These are phyloP conservation scores for Drepana arcuata DNA, from an alignment of 1,140 invertebrate species.

Conservation along the genomic window DNA sequence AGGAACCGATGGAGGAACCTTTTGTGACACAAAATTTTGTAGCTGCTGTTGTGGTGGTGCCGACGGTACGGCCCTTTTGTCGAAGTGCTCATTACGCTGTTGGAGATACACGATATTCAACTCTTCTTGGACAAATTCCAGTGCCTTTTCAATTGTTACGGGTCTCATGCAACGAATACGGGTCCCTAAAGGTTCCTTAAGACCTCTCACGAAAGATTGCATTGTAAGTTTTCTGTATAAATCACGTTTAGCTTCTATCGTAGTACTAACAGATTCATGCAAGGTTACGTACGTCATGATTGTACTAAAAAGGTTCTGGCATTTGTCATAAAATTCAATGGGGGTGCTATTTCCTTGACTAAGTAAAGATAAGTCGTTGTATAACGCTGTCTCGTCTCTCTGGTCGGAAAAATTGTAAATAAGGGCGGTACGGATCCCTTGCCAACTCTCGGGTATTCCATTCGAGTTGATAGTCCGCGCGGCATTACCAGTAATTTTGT, in stretches of 20 bases:
- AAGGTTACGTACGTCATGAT: constrained; percentile 17
- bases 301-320: constrained; percentile 12
- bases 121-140: constrained; percentile 11
- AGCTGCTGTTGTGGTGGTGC: too few species aligned
- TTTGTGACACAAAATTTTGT: too few species aligned
- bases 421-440: constrained; percentile 8
- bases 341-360: constrained; percentile 10
- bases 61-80: too few species aligned
- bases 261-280: constrained; percentile 11
- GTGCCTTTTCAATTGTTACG: constrained; percentile 9
- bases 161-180: constrained; percentile 12
- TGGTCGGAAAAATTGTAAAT: constrained; percentile 17
- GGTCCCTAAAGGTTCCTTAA: constrained; percentile 11
- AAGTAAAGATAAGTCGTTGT: constrained; percentile 12
- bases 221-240: constrained; percentile 7
- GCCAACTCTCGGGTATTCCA: constrained; percentile 13
- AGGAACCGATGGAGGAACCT: too few species aligned
- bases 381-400: constrained; percentile 15
- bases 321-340: constrained; percentile 17
- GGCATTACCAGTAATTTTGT: constrained; percentile 16
- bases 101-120: constrained; percentile 9
- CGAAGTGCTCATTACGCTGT: constrained; percentile 8
- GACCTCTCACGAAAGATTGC: constrained; percentile 8
- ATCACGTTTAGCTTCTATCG: constrained; percentile 12
- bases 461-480: constrained; percentile 17